Base-by-base conservation (phyloP, 1,140 invertebrate species). In the Magallana gigas region DNA sequence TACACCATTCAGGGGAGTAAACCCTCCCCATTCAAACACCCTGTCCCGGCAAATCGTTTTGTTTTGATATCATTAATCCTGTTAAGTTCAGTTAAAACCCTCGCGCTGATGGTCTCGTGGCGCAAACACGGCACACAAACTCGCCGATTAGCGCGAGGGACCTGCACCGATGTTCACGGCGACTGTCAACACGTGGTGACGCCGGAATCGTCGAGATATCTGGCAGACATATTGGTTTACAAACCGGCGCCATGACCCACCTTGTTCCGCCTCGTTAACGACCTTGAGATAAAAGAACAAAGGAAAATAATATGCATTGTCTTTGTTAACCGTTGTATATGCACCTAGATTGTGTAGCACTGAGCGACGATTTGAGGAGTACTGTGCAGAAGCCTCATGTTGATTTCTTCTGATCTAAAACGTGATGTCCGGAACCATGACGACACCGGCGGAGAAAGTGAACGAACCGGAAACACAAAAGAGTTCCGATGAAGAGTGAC, bases 381-480 rank as follows among this genome's bases (percentile, higher is more conserved):
- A 4, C 36, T 48, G 36, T 48, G 36, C 36, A 4, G 36, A 48
- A 48, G 36, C 5, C 36, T 48, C 36, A 48, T 48, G 36, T 48
- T 48, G 36, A 4, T 48, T 48, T 48, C 36, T 48, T 48, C 2
- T 48, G 36, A 48, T 48, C 3, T 48, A 48, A 48, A 48, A 1
- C 36, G 36, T 48, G 36, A 48, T 48, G 36, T 48, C 36, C 2
- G 68, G 23, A 29, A 29, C 68, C 23, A 29, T 76, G 68, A 29
- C 68, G 68, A 76, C 68, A 76, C 68, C 68, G 36, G 5, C 36
- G 8, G 36, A 7, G 68, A 76, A 76, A 76, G 68, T 76, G 68
- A 76, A 76, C 68, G 68, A 76, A 76, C 68, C 68, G 68, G 68
- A 76, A 76, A 76, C 9, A 76, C 68, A 23, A 12, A 29, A 76